Base-by-base conservation (phyloP, 2,113 vertebrate species). In the Anoplopoma fimbria region DNA sequence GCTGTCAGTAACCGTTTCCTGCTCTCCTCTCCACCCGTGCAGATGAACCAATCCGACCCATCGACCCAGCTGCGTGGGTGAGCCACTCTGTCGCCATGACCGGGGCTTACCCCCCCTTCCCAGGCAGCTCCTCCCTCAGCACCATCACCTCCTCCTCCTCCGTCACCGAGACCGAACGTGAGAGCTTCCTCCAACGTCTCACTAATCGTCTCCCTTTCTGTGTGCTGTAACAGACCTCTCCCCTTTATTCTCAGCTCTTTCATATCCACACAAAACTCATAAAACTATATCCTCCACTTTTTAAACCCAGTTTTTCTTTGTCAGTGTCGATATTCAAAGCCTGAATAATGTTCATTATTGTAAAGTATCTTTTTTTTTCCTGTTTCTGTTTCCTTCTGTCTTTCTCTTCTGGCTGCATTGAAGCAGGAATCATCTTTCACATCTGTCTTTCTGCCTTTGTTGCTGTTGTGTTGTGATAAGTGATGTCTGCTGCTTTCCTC, bases 1-100 rank as follows among this genome's bases (percentile, higher is more conserved):
- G 9, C 21, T 21, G 9, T 49, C 42, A 1, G 13, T n/a, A n/a
- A 62, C 17, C 1, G 21, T 25, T n/a, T 57, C 49, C 27, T 25
- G 4, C 34, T 34, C 47, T 86, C 29, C 58, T 33, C 47, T 25
- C 29, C 25, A 0, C 7, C 10, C n/a, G 36, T 78, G 60, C 34
- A 97, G 97, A 97, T 72, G 97, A 98, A 86, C 97, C 97, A 0
- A 96, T 98, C 89, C 94, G 97, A 75, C 97, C 97, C 10, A 98
- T 98, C 1, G 97, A 98, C 82, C 97, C 97, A 0, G 97, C 97
- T 2, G 96, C 96, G 27, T 95, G 96, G 96, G 95, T 97, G 81
- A 96, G 94, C 19, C 97, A 98, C 78, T 97, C 97, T 0, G 96
- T 96, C 21, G 97, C 97, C 0, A 93, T 98, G 93, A 97, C 96